Evolutionary conservation across 2,113 vertebrate species (phyloP).

Genomic region (Cervus canadensis): DNA sequence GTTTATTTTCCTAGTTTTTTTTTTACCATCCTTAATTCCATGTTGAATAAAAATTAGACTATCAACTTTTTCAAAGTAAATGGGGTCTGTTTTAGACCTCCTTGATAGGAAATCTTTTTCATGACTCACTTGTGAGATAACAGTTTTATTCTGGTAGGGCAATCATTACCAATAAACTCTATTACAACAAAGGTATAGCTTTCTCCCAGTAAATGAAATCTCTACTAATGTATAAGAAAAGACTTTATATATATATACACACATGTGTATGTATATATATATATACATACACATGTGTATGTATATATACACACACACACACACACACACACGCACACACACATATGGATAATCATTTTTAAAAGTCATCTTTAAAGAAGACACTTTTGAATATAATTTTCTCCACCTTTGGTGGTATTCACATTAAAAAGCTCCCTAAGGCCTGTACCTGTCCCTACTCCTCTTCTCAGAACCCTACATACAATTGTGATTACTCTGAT

Average conservation of each 20-base stretch:
- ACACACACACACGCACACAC: neutral
- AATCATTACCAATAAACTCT: neutral
- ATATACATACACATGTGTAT: neutral
- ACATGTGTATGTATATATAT: too few relatives aligned
- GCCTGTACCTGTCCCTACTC: neutral
- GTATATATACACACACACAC: fast-evolving
- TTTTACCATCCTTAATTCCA: neutral
- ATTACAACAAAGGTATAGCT: neutral
- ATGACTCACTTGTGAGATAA: constrained; percentile 27
- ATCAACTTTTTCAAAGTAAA: neutral
- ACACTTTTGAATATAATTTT: neutral
- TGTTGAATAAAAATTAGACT: neutral
- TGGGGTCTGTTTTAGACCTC: neutral
- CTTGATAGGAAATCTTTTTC: neutral
- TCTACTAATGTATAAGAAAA: neutral
- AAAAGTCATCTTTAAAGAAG: neutral
- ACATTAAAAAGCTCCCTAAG: neutral
- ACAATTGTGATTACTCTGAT: neutral
- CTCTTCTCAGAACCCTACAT: neutral
- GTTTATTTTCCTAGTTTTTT: neutral
- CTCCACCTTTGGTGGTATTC: neutral
- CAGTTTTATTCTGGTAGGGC: neutral
- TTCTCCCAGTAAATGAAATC: neutral
- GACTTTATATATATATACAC: neutral
- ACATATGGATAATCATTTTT: neutral